These are phyloP conservation scores for western clawed frog (Xenopus tropicalis) DNA, from an alignment of 2,113 vertebrate species.

Conservation along the genomic window DNA sequence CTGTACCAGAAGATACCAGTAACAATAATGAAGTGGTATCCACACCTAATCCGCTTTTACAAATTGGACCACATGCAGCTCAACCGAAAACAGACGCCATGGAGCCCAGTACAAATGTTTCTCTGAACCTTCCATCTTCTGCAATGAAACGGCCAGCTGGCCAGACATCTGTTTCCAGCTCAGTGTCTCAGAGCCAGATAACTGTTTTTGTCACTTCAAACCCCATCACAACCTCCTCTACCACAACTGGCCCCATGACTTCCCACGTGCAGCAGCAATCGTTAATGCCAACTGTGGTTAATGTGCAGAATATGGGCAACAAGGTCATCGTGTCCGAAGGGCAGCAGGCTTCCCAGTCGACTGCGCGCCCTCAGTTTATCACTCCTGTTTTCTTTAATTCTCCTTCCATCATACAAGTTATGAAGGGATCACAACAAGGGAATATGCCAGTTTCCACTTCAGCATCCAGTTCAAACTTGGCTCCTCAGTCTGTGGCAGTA, in stretches of 20 bases:
- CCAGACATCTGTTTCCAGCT: conserved; percentile 70
- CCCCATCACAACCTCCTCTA: conserved; percentile 80
- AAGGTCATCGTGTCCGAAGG: conserved; percentile 81
- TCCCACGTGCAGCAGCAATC: conserved; percentile 73
- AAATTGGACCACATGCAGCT: conserved; percentile 58
- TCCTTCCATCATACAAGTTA: conserved; percentile 87
- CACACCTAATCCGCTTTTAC: conserved; percentile 59
- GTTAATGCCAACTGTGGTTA: conserved; percentile 81
- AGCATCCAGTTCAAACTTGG: conserved; percentile 64
- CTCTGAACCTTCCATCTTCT: conserved; percentile 71
- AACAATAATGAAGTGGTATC: conserved; percentile 64
- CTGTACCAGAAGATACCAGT: conserved; percentile 57
- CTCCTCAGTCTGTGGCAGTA: conserved; percentile 73
- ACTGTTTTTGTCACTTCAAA: conserved; percentile 95
- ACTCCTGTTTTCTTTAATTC: conserved; percentile 90
- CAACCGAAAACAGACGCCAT: conserved; percentile 61
- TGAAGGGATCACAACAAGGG: conserved; percentile 83
- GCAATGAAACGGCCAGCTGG: conserved; percentile 76
- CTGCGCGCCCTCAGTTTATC: conserved; percentile 79
- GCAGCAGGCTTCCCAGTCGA: conserved; percentile 64
- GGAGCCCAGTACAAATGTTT: conserved; percentile 65
- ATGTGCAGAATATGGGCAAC: conserved; percentile 76
- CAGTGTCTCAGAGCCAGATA: conserved; percentile 82
- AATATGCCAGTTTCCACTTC: conserved; percentile 64
- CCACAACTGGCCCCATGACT: conserved; percentile 65